phyloP scores from a whole-genome alignment of 2,888 invertebrate species.

The Dilophus febrilis region DNA sequence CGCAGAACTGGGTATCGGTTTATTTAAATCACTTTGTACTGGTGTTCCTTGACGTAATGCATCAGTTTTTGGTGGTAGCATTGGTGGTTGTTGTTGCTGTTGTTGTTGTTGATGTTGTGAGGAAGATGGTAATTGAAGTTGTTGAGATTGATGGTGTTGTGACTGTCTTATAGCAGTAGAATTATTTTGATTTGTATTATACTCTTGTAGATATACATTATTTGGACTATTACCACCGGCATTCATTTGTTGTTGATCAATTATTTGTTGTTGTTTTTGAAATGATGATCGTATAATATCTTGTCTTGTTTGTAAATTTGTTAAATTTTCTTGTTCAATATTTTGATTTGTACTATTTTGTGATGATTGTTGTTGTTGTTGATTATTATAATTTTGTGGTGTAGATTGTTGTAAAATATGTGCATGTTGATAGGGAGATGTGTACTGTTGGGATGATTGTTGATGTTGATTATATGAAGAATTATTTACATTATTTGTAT shows the following conservation, averaged over 20 bases:
- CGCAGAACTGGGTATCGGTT: constrained; percentile 36
- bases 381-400: background rate
- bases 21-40: constrained; percentile 16
- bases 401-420: background rate
- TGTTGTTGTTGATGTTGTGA: constrained; percentile 11
- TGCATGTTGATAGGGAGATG: constrained; percentile 2
- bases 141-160: constrained; percentile 4
- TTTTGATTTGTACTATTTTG: background rate
- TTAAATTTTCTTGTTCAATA: too few relatives aligned
- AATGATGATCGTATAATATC: constrained; percentile 11
- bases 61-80: background rate
- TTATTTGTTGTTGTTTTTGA: constrained; percentile 10
- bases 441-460: background rate
- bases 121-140: constrained; percentile 5
- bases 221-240: too few relatives aligned
- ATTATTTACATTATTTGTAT: background rate
- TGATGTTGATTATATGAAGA: background rate
- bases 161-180: too few relatives aligned
- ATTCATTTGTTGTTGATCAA: too few relatives aligned
- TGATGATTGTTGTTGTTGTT: background rate
- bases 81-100: constrained; percentile 6
- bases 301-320: constrained; percentile 22
- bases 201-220: too few relatives aligned
- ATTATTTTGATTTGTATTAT: too few relatives aligned
- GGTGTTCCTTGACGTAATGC: constrained; percentile 3